Conservation (phyloP, 2,797 vertebrate genomes). For the Phataginus tetradactyla region DNA sequence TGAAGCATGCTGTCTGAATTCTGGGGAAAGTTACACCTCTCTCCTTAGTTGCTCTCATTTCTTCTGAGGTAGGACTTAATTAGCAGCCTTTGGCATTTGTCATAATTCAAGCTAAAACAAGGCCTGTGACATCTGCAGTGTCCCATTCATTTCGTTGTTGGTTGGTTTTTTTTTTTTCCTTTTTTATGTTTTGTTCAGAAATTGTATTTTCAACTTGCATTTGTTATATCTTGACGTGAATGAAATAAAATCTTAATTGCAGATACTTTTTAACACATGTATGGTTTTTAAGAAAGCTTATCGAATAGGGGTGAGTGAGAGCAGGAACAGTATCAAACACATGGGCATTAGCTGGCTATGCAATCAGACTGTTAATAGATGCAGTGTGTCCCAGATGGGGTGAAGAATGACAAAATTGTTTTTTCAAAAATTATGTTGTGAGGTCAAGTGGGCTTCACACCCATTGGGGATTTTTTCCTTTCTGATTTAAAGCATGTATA, state of each 20-base stretch:
- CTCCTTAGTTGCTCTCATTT: conserved; percentile 58
- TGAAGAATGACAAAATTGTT: background rate
- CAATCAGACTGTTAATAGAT: background rate
- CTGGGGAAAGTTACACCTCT: conserved; percentile 63
- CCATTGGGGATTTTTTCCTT: background rate
- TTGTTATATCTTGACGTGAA: conserved; percentile 84
- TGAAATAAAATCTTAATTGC: conserved; percentile 86
- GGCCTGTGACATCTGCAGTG: conserved; percentile 80
- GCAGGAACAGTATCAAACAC: background rate
- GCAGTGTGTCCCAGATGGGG: background rate
- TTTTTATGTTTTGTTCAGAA: conserved; percentile 82
- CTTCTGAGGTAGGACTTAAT: conserved; percentile 64
- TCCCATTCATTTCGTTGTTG: conserved; percentile 75
- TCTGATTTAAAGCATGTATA: background rate
- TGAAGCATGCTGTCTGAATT: conserved; percentile 69
- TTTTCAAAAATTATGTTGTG: background rate
- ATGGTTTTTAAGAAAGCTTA: conserved; percentile 65
- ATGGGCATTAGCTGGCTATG: background rate
- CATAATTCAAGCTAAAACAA: conserved; percentile 81
- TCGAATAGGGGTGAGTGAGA: background rate
- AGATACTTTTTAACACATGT: conserved; percentile 75
- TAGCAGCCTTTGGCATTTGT: conserved; percentile 77
- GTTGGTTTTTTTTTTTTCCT: background rate
- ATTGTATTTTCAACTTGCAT: conserved; percentile 86
- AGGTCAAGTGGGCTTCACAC: background rate